A percentile compares a stretch with the other conserved stretches of the same genome.
phyloP scores from a whole-genome alignment of 2,113 vertebrate species.

The Catharus fuscescens region DNA sequence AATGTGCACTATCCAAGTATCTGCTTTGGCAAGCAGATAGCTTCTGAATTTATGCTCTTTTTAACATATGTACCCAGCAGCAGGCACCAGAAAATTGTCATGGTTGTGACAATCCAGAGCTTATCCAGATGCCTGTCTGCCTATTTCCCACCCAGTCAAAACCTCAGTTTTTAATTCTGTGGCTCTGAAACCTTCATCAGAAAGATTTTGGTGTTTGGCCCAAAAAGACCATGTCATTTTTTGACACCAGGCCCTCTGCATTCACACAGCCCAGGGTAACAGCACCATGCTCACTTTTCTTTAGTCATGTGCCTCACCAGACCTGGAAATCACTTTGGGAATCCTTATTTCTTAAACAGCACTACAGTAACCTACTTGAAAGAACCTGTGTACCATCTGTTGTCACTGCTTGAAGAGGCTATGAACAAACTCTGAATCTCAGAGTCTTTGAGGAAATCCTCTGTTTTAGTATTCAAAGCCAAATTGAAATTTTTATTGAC shows the following conservation, averaged over 20 bases:
- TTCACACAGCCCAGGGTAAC: neutral
- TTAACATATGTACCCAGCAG: neutral
- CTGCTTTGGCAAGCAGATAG: neutral
- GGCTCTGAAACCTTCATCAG: neutral
- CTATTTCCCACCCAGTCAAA: neutral
- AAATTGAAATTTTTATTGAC: neutral
- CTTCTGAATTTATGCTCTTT: neutral
- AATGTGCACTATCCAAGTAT: neutral
- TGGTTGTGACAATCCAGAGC: neutral
- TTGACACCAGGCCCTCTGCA: neutral
- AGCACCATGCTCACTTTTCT: neutral
- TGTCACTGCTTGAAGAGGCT: neutral
- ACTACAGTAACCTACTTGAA: neutral
- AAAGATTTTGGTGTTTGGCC: neutral
- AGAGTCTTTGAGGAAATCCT: constrained; percentile 6
- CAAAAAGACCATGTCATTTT: neutral
- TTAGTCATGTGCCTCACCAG: neutral
- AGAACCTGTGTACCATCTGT: neutral
- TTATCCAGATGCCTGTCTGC: neutral
- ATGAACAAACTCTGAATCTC: neutral
- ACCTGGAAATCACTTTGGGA: neutral
- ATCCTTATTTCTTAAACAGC: neutral
- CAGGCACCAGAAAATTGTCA: neutral
- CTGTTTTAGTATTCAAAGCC: neutral
- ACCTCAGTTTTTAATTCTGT: neutral